Percentiles rank a stretch among this genome's conserved stretches.
Evolutionary conservation across 2,797 vertebrate genomes (phyloP).

Genomic region (Vultur gryphus): DNA sequence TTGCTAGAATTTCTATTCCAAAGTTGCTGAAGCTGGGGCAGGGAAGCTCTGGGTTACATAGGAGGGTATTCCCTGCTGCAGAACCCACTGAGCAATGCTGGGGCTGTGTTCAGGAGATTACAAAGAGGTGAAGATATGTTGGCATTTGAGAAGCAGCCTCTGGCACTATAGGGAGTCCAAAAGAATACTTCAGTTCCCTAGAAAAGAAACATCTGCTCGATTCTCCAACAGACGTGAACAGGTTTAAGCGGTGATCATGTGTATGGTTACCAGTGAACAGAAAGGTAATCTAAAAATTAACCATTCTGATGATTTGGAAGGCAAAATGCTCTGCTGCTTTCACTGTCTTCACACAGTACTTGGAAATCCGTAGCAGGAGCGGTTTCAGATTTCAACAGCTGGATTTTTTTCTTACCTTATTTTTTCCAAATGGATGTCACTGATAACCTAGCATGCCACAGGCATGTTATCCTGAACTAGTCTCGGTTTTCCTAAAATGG

Average conservation of each 20-base stretch:
- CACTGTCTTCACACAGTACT: not conserved
- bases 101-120: not conserved
- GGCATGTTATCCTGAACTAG: not conserved
- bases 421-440: not conserved
- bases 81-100: not conserved
- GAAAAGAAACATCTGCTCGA: not conserved
- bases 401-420: not conserved
- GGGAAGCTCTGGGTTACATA: accelerated
- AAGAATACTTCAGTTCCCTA: not conserved
- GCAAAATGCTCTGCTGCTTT: not conserved
- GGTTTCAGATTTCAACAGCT: not conserved
- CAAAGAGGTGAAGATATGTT: not conserved
- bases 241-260: not conserved
- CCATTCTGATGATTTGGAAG: not conserved
- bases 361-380: not conserved
- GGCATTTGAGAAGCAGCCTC: not conserved
- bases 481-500: not conserved
- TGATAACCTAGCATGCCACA: not conserved
- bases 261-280: not conserved
- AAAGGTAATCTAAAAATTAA: not conserved
- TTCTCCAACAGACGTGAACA: not conserved
- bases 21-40: not conserved
- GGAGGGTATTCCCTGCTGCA: not conserved
- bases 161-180: not conserved
- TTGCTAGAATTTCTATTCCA: not conserved